These are phyloP conservation scores for Cyrtorhinus lividipennis DNA, from an alignment of 1,140 invertebrate genomes.

Conservation along the genomic window DNA sequence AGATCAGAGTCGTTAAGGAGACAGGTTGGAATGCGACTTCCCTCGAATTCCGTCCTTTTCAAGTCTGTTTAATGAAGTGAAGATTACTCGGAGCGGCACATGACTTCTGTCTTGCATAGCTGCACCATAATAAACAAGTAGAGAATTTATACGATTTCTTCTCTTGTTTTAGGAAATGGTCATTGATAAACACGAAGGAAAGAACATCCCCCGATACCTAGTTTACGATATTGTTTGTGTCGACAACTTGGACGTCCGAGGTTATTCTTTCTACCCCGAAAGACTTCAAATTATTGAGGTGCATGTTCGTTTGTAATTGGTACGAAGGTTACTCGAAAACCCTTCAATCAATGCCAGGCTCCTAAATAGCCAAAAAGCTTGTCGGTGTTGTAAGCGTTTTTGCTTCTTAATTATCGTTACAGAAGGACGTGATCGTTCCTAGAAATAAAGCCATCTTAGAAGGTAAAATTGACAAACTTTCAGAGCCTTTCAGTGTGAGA, in stretches of 20 bases:
- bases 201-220: constrained; percentile 70
- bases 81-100: too few species aligned
- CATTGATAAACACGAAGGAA: constrained; percentile 60
- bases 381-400: too few species aligned
- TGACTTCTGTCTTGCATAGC: too few species aligned
- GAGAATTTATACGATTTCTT: neutral
- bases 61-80: too few species aligned
- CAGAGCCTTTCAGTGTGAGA: constrained; percentile 77
- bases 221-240: constrained; percentile 90
- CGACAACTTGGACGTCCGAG: constrained; percentile 62
- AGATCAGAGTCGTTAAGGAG: too few species aligned
- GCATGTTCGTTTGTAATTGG: constrained; percentile 10
- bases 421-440: constrained; percentile 49
- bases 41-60: too few species aligned
- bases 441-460: constrained; percentile 56
- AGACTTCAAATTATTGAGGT: constrained; percentile 61
- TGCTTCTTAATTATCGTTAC: constrained; percentile 15
- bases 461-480: constrained; percentile 53
- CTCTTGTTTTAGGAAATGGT: constrained; percentile 68
- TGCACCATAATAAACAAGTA: too few species aligned
- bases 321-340: neutral
- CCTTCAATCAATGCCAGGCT: too few species aligned
- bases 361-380: too few species aligned
- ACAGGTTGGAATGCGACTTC: too few species aligned
- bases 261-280: constrained; percentile 55